Base-by-base conservation (phyloP, 2,888 invertebrate genomes). In the Amiota mariae region DNA sequence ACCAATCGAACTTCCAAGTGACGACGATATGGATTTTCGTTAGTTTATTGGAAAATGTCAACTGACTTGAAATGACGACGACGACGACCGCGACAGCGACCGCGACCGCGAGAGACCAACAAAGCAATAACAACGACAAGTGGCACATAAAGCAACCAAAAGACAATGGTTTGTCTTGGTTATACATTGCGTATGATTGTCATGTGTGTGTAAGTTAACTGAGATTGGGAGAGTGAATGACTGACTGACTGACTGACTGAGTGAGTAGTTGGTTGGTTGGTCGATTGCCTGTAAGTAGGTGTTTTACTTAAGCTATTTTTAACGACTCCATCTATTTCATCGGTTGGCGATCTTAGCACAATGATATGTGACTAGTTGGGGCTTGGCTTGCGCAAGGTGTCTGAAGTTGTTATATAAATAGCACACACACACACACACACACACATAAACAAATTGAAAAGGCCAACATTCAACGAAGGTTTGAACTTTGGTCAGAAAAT, bases 81-180 rank as follows among this genome's bases (percentile, higher is more conserved):
- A 76, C 76, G 78, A 79, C 80, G 80, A 81, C 78, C 24, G 24
- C 24, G 24, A 24, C 24, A 24, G n/a, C n/a, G n/a, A n/a, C n/a
- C n/a, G n/a, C n/a, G 81, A 79, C 79, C 80, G 81, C 64, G 79
- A 72, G 46, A 81, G 78, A 81, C 75, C 78, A 80, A 24, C 24
- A 24, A 24, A 24, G 24, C 24, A 24, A 24, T 24, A 24, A 24
- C 24, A 24, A 77, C 84, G 86, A 85, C 83, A 83, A 83, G 83
- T 83, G 80, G 83, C 80, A 36, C 36, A 36, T 36, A 36, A 36
- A 79, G 76, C 57, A 61, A 72, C 72, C 11, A 72, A 61, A 61
- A 68, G 74, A 74, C 71, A 74, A 73, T 72, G 72, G 49, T 18
- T 36, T 36, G 36, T 36, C 36, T 36, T 36, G 66, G 15, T n/a